These are phyloP conservation scores for Poeciliopsis prolifica DNA, from an alignment of 2,113 vertebrate genomes.

Conservation along the genomic window DNA sequence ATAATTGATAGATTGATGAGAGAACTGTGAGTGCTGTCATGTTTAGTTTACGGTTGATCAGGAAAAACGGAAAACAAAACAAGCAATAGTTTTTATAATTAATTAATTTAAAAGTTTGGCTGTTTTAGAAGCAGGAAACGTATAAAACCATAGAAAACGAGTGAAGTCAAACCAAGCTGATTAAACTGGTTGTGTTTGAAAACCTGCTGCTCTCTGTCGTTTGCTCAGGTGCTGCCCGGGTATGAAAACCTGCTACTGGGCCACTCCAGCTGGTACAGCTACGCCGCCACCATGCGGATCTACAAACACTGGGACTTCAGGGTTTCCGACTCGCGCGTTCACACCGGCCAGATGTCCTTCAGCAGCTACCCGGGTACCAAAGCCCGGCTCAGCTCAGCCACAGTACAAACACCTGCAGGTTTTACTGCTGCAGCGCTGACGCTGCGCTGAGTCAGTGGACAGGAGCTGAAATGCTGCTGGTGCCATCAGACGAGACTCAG, in stretches of 20 bases:
- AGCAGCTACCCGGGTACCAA: constrained; percentile 90
- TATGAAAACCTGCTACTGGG: constrained; percentile 89
- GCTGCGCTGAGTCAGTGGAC: constrained; percentile 15
- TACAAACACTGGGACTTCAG: constrained; percentile 92
- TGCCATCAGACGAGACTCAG: constrained; percentile 35
- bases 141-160: no score
- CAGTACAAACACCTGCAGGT: constrained; percentile 12
- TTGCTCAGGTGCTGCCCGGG: constrained; percentile 85
- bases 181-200: no score
- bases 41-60: no score
- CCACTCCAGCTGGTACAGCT: constrained; percentile 92
- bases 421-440: constrained; percentile 24
- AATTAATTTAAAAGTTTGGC: no score
- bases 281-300: constrained; percentile 88
- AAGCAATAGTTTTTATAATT: no score
- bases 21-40: no score
- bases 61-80: no score
- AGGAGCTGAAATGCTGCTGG: constrained; percentile 5
- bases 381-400: constrained; percentile 5
- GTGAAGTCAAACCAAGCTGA: no score
- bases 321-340: constrained; percentile 75
- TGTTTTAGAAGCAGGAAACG: no score
- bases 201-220: neutral
- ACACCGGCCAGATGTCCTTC: constrained; percentile 84
- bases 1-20: no score